Evolutionary conservation across 2,888 invertebrate genomes (phyloP).

Genomic region (Phalera bucephala): DNA sequence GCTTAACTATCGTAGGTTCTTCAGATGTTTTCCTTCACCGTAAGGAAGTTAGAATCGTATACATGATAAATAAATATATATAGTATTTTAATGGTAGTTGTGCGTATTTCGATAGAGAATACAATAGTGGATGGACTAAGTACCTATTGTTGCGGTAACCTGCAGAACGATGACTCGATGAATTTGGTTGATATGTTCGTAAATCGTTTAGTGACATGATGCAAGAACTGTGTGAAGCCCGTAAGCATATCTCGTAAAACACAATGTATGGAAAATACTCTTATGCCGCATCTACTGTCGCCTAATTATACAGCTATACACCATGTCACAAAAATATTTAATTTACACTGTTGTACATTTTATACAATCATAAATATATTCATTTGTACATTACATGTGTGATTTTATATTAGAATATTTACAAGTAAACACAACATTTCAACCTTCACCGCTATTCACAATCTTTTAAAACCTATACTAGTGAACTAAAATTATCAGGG

Average conservation of each 20-base stretch:
- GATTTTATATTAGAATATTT: constrained; percentile 69
- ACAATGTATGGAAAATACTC: constrained; percentile 64
- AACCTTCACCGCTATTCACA: constrained; percentile 66
- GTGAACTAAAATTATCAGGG: constrained; percentile 58
- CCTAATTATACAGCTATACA: constrained; percentile 69
- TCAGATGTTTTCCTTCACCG: too few relatives aligned
- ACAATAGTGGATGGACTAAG: constrained; percentile 23
- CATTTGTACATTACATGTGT: constrained; percentile 76
- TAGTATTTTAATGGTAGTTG: constrained; percentile 36
- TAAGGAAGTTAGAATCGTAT: too few relatives aligned
- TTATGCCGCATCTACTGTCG: constrained; percentile 49
- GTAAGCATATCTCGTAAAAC: constrained; percentile 48
- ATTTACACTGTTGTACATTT: constrained; percentile 64
- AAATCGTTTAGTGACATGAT: constrained; percentile 63
- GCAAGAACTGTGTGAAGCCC: constrained; percentile 73
- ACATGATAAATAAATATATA: constrained; percentile 19
- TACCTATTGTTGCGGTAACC: constrained; percentile 39
- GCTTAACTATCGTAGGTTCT: too few relatives aligned
- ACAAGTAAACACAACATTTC: constrained; percentile 71
- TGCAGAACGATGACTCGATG: constrained; percentile 41
- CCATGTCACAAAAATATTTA: constrained; percentile 80
- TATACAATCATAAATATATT: constrained; percentile 72
- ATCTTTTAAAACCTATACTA: constrained; percentile 46
- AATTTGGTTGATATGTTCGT: constrained; percentile 68
- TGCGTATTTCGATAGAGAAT: constrained; percentile 53